A percentile compares a stretch with the other conserved stretches of the same genome.
phyloP scores from a whole-genome alignment of 2,113 vertebrate genomes.

The Neolamprologus ventralis region DNA sequence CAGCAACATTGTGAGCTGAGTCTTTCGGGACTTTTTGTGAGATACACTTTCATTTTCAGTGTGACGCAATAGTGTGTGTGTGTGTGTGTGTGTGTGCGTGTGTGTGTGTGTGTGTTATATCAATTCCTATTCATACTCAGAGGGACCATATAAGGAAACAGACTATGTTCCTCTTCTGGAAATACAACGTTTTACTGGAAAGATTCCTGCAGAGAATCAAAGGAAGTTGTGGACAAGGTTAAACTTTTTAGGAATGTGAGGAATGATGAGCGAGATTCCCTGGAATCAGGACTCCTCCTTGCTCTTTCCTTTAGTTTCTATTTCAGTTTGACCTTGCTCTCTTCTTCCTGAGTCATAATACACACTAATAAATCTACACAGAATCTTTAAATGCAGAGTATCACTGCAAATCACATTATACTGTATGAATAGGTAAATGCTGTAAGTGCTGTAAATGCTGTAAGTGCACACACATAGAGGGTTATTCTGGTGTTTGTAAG shows the following conservation, averaged over 20 bases:
- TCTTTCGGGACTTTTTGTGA: no score
- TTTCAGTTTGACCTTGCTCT: background rate
- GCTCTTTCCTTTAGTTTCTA: background rate
- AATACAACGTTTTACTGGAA: background rate
- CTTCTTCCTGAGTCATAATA: background rate
- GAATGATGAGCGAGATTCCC: background rate
- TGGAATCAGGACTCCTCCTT: background rate
- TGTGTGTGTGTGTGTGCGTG: background rate
- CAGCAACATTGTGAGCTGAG: no score
- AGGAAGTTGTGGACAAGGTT: background rate
- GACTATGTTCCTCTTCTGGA: background rate
- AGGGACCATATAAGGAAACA: background rate
- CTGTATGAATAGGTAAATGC: background rate
- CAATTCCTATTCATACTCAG: background rate
- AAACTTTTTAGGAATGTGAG: slow-evolving; percentile 21
- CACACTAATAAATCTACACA: background rate
- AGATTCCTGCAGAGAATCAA: background rate
- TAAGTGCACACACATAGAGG: background rate
- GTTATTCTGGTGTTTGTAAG: background rate
- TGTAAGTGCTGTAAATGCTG: background rate
- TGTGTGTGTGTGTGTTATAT: background rate
- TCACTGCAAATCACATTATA: background rate
- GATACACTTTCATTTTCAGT: no score
- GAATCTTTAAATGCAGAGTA: background rate
- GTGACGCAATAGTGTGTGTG: no score